Percentiles rank a stretch among this genome's conserved stretches.
phyloP scores from a whole-genome alignment of 2,888 invertebrate species.

The Coleophora deauratella region DNA sequence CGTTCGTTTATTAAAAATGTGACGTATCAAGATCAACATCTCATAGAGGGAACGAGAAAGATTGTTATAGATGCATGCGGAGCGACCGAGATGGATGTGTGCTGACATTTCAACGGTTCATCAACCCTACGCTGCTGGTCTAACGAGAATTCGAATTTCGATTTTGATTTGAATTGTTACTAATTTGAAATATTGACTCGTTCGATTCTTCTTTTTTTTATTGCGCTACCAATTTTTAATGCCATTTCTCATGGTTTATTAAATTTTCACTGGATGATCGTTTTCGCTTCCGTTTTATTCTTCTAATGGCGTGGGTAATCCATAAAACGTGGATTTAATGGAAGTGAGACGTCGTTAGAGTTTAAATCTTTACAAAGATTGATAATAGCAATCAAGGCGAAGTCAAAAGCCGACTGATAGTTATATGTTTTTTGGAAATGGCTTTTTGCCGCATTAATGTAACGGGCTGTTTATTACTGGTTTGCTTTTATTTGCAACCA shows the following conservation, averaged over 20 bases:
- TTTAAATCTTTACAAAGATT: slow-evolving; percentile 49
- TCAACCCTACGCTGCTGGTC: slow-evolving; percentile 70
- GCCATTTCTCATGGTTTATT: slow-evolving; percentile 49
- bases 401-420: slow-evolving; percentile 5
- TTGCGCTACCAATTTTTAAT: slow-evolving; percentile 33
- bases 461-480: neutral
- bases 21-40: slow-evolving; percentile 75
- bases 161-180: slow-evolving; percentile 72
- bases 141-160: slow-evolving; percentile 66
- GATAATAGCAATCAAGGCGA: slow-evolving; percentile 27
- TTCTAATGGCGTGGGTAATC: slow-evolving; percentile 42
- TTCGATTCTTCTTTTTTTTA: slow-evolving; percentile 45
- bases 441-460: neutral
- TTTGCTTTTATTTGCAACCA: neutral
- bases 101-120: slow-evolving; percentile 73
- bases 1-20: slow-evolving; percentile 74
- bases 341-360: slow-evolving; percentile 45
- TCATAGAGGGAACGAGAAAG: slow-evolving; percentile 52
- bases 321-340: slow-evolving; percentile 46
- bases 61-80: slow-evolving; percentile 31
- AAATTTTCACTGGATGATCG: slow-evolving; percentile 43
- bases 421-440: slow-evolving; percentile 3
- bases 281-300: slow-evolving; percentile 60
- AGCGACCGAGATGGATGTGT: slow-evolving; percentile 50
- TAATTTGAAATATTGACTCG: slow-evolving; percentile 66